Conservation (phyloP, 2,797 vertebrate genomes). For the Setipinna tenuifilis region DNA sequence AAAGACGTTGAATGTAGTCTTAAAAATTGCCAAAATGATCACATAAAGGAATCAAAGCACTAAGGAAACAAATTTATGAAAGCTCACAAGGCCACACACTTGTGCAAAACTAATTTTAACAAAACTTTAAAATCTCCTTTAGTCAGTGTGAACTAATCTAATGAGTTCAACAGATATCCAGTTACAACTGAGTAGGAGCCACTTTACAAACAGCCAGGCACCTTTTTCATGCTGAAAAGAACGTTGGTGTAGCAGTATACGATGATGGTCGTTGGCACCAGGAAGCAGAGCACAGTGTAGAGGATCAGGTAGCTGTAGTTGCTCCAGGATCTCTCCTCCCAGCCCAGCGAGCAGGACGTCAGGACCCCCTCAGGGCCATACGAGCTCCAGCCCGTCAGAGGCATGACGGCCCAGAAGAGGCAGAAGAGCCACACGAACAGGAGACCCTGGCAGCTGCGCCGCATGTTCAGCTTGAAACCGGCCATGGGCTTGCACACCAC, state of each 20-base stretch:
- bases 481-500: slow-evolving; percentile 69
- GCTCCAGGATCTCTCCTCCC: slow-evolving; percentile 68
- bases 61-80: not conserved
- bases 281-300: slow-evolving; percentile 70
- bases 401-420: slow-evolving; percentile 70
- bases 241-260: slow-evolving; percentile 72
- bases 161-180: not conserved
- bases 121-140: not conserved
- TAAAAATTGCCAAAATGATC: no score
- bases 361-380: slow-evolving; percentile 71
- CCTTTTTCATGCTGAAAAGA: slow-evolving; percentile 66
- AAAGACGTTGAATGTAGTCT: no score
- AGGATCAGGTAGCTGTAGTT: slow-evolving; percentile 76
- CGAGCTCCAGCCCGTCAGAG: slow-evolving; percentile 72
- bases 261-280: slow-evolving; percentile 66
- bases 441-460: slow-evolving; percentile 63
- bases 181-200: not conserved
- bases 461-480: slow-evolving; percentile 64
- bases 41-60: not conserved
- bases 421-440: slow-evolving; percentile 72
- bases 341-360: slow-evolving; percentile 75
- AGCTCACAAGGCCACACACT: not conserved
- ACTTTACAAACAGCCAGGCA: slow-evolving; percentile 37
- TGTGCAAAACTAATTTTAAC: not conserved
- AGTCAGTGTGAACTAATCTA: not conserved